Evolutionary conservation across 1,140 invertebrate species (phyloP).

Genomic region (Bombus soroeensis): DNA sequence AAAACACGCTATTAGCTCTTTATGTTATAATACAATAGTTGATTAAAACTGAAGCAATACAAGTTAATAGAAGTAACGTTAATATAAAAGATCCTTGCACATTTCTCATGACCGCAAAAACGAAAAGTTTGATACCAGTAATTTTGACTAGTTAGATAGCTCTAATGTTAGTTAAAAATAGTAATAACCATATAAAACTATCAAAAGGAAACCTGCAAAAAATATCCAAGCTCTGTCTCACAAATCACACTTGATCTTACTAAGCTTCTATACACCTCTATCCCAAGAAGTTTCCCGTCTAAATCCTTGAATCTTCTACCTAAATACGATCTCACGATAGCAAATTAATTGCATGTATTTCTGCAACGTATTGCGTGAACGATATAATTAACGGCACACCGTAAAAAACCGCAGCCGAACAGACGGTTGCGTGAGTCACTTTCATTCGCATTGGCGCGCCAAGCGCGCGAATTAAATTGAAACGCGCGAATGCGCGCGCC

Average conservation of each 20-base stretch:
- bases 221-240: neutral
- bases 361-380: neutral
- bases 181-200: too few species aligned
- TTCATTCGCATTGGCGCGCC: slow-evolving; percentile 4
- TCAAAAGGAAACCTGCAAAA: too few species aligned
- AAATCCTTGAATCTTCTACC: neutral
- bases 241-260: too few species aligned
- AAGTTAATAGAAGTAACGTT: neutral
- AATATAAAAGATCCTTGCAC: too few species aligned
- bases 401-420: slow-evolving; percentile 41
- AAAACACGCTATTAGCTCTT: too few species aligned
- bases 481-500: slow-evolving; percentile 13
- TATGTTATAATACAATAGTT: too few species aligned
- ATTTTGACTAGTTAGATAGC: too few species aligned
- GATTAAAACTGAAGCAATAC: neutral
- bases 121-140: too few species aligned
- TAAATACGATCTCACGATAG: neutral
- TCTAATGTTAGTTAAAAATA: too few species aligned
- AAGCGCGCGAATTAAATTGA: slow-evolving; percentile 33
- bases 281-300: neutral
- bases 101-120: too few species aligned
- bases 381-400: slow-evolving; percentile 38
- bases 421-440: slow-evolving; percentile 1
- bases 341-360: neutral
- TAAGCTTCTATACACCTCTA: too few species aligned